Conservation (phyloP, 1,140 invertebrate species). For the fruit fly (Drosophila melanogaster) region Release_6_plus_ISO1_MT NT_033777.3:29762001-29762500, state of each 20-base stretch:
- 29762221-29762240: conserved; percentile 12
- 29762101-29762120: conserved; percentile 72
- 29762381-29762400: conserved; percentile 19
- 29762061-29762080: conserved; percentile 74
- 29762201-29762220: conserved; percentile 48
- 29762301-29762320: conserved; percentile 30
- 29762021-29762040: conserved; percentile 17
- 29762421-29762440: neutral
- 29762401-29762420: conserved; percentile 9
- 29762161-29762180: conserved; percentile 80
- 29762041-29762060: conserved; percentile 68
- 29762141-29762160: conserved; percentile 50
- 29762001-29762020: neutral
- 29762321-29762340: neutral
- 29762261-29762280: conserved; percentile 38
- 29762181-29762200: conserved; percentile 78
- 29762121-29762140: conserved; percentile 35
- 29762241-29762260: conserved; percentile 41
- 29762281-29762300: conserved; percentile 20
- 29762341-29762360: conserved; percentile 44
- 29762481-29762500: neutral
- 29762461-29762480: no score
- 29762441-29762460: no score
- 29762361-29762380: conserved; percentile 70
- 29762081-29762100: conserved; percentile 66